A percentile compares a stretch with the other conserved stretches of the same genome.
Conservation (phyloP, 2,113 vertebrate genomes). For the Mesocricetus auratus region DNA sequence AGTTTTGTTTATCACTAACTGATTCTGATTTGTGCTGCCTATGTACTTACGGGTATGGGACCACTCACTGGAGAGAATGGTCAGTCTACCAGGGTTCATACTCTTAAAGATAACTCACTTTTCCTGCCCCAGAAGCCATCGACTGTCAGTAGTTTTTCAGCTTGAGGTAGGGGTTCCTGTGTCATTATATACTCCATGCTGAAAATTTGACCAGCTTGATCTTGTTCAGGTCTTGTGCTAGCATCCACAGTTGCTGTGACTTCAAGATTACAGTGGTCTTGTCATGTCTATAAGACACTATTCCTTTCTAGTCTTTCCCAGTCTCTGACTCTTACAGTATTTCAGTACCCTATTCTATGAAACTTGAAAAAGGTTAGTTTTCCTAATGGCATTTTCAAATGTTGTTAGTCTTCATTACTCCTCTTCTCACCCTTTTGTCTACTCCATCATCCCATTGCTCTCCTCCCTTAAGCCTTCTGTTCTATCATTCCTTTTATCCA, state of each 20-base stretch:
- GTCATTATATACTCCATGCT: background rate
- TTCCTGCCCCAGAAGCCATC: background rate
- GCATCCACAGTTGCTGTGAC: background rate
- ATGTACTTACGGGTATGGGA: background rate
- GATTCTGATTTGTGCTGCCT: background rate
- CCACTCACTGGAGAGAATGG: background rate
- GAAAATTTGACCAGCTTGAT: background rate
- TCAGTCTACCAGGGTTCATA: background rate
- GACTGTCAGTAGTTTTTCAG: background rate
- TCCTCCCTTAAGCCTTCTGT: background rate
- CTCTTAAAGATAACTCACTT: background rate
- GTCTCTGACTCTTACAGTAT: background rate
- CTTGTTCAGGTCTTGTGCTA: background rate
- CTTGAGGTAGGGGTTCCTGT: background rate
- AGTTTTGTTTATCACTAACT: background rate
- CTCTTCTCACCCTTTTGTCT: background rate
- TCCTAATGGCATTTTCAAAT: too few relatives aligned
- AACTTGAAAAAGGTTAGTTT: too few relatives aligned
- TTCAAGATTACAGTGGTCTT: background rate
- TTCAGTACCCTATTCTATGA: too few relatives aligned
- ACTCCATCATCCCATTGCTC: background rate
- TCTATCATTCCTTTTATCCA: background rate
- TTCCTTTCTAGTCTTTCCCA: too few relatives aligned
- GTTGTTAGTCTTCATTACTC: too few relatives aligned
- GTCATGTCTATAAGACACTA: background rate